Evolutionary conservation across 2,888 invertebrate genomes (phyloP).

Genomic region (Cyclophora albipunctata): DNA sequence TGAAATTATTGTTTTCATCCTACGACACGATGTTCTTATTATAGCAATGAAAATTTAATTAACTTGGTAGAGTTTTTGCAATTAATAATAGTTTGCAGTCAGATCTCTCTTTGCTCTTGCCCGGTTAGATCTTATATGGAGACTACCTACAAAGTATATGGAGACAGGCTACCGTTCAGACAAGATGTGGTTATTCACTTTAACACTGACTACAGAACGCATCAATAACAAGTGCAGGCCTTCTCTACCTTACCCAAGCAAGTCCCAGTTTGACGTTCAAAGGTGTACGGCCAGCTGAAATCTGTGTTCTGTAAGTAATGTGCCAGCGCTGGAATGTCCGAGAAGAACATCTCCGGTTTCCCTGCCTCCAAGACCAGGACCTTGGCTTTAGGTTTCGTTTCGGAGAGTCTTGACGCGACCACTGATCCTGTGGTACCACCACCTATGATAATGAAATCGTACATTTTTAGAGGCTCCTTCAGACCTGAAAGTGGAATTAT

Average conservation of each 20-base stretch:
- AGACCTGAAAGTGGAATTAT: slow-evolving; percentile 30
- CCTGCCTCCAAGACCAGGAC: slow-evolving; percentile 80
- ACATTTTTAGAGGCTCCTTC: slow-evolving; percentile 54
- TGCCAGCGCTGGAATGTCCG: slow-evolving; percentile 75
- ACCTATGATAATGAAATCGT: slow-evolving; percentile 81
- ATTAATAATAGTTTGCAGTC: too few species aligned
- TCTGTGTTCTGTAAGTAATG: slow-evolving; percentile 75
- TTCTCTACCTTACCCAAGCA: slow-evolving; percentile 55
- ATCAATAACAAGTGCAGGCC: too few species aligned
- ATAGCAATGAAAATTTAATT: too few species aligned
- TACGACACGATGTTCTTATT: too few species aligned
- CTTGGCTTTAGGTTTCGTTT: slow-evolving; percentile 68
- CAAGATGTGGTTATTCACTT: too few species aligned
- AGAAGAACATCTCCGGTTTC: slow-evolving; percentile 62
- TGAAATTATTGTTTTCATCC: too few species aligned
- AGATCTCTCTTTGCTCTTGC: too few species aligned
- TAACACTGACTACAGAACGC: too few species aligned
- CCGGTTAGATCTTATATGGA: too few species aligned
- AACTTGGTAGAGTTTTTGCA: too few species aligned
- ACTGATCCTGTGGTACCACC: slow-evolving; percentile 83
- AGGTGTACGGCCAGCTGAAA: slow-evolving; percentile 78
- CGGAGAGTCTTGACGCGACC: slow-evolving; percentile 80
- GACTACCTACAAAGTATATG: too few species aligned
- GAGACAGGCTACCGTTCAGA: too few species aligned
- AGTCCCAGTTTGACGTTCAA: slow-evolving; percentile 75